phyloP scores from a whole-genome alignment of 2,113 vertebrate genomes.

The Nibea coibor region DNA sequence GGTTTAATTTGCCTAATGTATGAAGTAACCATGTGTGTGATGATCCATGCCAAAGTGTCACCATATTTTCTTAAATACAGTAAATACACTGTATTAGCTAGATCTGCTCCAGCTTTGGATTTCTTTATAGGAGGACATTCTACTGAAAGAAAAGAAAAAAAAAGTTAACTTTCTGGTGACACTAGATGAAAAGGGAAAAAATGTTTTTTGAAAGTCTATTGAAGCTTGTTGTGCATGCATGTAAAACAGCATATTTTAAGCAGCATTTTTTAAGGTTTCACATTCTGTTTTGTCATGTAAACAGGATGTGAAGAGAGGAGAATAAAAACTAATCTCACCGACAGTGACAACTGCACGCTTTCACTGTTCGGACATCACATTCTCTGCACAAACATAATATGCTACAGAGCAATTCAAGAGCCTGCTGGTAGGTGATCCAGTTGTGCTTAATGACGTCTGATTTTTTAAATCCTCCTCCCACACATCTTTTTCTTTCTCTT shows the following conservation, averaged over 20 bases:
- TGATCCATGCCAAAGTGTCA: too few relatives aligned
- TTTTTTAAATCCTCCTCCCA: constrained; percentile 24
- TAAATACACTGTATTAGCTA: too few relatives aligned
- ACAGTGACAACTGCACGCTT: not conserved
- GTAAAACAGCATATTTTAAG: not conserved
- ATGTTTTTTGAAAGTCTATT: not conserved
- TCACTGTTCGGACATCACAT: constrained; percentile 11
- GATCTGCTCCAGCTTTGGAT: too few relatives aligned
- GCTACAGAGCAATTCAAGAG: not conserved
- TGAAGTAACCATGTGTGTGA: too few relatives aligned
- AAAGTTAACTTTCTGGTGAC: not conserved
- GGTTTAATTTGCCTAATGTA: too few relatives aligned
- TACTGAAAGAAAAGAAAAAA: not conserved
- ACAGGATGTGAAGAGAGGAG: not conserved
- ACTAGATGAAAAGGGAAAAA: too few relatives aligned
- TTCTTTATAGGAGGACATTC: too few relatives aligned
- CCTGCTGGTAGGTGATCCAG: constrained; percentile 15
- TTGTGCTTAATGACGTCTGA: constrained; percentile 25
- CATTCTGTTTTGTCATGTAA: not conserved
- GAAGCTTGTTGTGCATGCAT: not conserved
- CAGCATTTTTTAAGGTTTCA: not conserved
- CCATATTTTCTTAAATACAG: too few relatives aligned
- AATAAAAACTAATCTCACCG: not conserved
- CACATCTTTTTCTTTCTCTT: not conserved
- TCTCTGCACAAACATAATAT: not conserved